These are phyloP conservation scores for Palloptera scutellata DNA, from an alignment of 2,888 invertebrate genomes.

Conservation along the genomic window DNA sequence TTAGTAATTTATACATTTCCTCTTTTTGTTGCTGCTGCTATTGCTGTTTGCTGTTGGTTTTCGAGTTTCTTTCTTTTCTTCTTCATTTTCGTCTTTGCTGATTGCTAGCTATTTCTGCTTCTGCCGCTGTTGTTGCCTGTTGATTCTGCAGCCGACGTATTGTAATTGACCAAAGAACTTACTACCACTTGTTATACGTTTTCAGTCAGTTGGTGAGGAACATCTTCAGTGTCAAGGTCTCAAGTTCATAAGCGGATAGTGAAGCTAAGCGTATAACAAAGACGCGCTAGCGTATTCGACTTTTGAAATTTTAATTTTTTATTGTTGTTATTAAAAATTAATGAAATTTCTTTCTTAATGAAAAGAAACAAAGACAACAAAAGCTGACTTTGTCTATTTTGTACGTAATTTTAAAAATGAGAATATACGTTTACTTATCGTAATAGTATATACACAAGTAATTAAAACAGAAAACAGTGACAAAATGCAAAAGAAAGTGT, in stretches of 20 bases:
- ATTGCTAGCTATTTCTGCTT: neutral
- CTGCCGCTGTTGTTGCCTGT: constrained; percentile 12
- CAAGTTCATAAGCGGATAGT: constrained; percentile 52
- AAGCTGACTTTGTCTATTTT: neutral
- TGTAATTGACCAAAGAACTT: constrained; percentile 55
- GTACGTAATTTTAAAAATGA: too few species aligned
- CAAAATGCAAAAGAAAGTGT: neutral
- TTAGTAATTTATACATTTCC: neutral
- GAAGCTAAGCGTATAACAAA: constrained; percentile 10
- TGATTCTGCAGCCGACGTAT: constrained; percentile 10
- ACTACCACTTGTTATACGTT: constrained; percentile 51
- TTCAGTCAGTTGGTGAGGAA: constrained; percentile 64
- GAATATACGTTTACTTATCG: neutral
- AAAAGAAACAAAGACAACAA: neutral
- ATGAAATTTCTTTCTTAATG: neutral
- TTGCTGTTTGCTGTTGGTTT: constrained; percentile 4
- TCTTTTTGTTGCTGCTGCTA: neutral
- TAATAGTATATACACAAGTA: neutral
- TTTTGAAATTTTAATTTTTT: neutral
- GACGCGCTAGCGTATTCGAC: constrained; percentile 29
- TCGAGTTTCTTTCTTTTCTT: neutral
- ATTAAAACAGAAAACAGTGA: neutral
- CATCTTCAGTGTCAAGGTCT: constrained; percentile 66
- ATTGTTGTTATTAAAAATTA: neutral
- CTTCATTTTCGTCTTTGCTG: constrained; percentile 2